Percentiles rank a stretch among this genome's conserved stretches.
Conservation (phyloP, 2,797 vertebrate species). For the Myotis myotis region DNA sequence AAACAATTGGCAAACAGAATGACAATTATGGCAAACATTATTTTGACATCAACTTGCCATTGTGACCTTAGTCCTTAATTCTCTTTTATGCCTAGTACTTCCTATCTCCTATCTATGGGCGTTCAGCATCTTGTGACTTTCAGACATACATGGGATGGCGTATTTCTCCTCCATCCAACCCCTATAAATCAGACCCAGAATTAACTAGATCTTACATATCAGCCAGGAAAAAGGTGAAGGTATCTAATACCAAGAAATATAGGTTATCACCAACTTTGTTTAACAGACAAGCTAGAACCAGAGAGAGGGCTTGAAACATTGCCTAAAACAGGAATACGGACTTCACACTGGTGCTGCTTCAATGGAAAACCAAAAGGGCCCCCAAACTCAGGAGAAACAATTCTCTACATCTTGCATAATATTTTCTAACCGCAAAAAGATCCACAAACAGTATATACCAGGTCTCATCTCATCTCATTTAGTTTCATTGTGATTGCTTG, state of each 20-base stretch:
- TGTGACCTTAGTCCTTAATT: slow-evolving; percentile 13
- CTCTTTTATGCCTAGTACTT: background rate
- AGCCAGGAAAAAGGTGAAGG: background rate
- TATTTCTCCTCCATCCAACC: background rate
- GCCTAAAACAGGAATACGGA: background rate
- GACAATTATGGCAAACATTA: background rate
- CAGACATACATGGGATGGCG: background rate
- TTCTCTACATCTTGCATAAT: background rate
- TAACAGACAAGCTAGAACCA: background rate
- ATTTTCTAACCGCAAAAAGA: background rate
- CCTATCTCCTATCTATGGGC: background rate
- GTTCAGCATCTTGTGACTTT: background rate
- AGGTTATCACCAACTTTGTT: background rate
- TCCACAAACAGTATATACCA: background rate
- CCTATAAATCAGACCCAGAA: background rate
- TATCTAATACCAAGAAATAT: background rate
- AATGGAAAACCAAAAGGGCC: background rate
- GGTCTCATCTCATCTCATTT: background rate
- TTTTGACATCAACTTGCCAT: background rate
- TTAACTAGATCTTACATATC: background rate
- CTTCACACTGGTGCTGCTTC: background rate
- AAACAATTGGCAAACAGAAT: background rate
- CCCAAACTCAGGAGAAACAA: background rate
- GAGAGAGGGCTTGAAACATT: background rate
- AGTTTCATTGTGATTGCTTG: background rate